Evolutionary conservation across 2,888 invertebrate species (phyloP), one percentile per base, ranked within the genome.

Genomic region (Nebria brevicollis): DNA sequence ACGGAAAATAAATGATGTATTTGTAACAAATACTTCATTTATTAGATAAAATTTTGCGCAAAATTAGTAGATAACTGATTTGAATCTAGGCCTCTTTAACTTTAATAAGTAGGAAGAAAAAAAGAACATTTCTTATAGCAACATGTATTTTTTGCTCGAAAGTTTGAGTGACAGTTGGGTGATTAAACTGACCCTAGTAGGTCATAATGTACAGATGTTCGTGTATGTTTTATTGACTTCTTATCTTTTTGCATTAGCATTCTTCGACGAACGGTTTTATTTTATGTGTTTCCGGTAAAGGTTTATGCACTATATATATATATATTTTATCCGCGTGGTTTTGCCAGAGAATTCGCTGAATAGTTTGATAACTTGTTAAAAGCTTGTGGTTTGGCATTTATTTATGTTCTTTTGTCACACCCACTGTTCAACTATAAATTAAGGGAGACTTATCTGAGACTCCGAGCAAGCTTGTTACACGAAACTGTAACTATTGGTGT

Each of bases 391-490:
- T 4, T 70, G 70, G 70, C 7, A 15, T 70, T 70, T 70, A 70
- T 70, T 70, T 70, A 70, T 70, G 70, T 70, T 70, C 70, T 25
- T 70, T 26, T 11, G 70, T 70, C 25, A 70, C 70, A 70, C 70
- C 70, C 70, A 26, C 70, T 70, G 26, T 70, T 25, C 34, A 70
- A 70, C 70, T 26, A 70, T 70, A 70, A 70, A 70, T 70, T 70
- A 70, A 20, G 15, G 70, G 25, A 34, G 25, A 70, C 20, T 25
- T 26, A 25, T 34, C 70, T 4, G 70, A 25, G 70, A 70, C 25
- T 43, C 68, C 20, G 1, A 68, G 15, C 26, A 68, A 13, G 26
- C 20, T 66, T 15, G 15, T 25, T 26, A 20, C 2, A 68, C 68
- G 68, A 68, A n/a, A 25, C 20, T 70, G 70, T 70, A 26, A 11